Base-by-base conservation (phyloP, 1,140 invertebrate genomes). In the Apis dorsata region DNA sequence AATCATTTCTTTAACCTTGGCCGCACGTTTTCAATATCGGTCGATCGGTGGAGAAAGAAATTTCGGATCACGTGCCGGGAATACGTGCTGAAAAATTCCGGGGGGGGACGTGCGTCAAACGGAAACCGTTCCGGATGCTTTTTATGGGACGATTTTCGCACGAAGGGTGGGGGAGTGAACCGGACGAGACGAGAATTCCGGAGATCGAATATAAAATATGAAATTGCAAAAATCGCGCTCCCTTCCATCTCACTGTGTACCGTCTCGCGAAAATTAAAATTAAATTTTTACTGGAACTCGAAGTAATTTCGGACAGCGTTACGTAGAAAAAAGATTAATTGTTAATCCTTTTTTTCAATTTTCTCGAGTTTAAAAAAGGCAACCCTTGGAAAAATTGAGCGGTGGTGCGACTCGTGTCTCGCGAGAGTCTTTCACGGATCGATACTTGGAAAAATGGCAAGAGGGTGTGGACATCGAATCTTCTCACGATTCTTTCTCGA, bases 21-120 rank as follows among this genome's bases (percentile, higher is more conserved):
- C 5, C n/a, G 57, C 57, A 68, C 76, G 76, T 80, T 79, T 79
- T 63, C 75, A 76, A 85, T 85, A 85, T 85, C 84, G 78, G 66
- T 59, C 82, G 84, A 85, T 85, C 60, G 69, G 8, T 10, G n/a
- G 62, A 28, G 24, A 34, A 21, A 34, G 10, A 68, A 81, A 24
- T 76, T 81, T 81, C 78, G 73, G 44, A 81, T 86, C 79, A 81
- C 85, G 84, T 73, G n/a, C 2, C 63, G 51, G 21, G 73, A 53
- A 57, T 60, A 78, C 79, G 51, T 49, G 65, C 3, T 62, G 10
- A 74, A 53, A 59, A 72, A 44, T 72, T 28, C 17, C 28, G n/a
- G n/a, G 57, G n/a, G 8, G 24, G 55, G 28, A 63, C 24, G 66
- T 79, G 63, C 19, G 44, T 60, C 53, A 28, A 13, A 7, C 60